Percentiles rank a stretch among this genome's conserved stretches.
Evolutionary conservation across 2,113 vertebrate species (phyloP).

Genomic region (Zeus faber): DNA sequence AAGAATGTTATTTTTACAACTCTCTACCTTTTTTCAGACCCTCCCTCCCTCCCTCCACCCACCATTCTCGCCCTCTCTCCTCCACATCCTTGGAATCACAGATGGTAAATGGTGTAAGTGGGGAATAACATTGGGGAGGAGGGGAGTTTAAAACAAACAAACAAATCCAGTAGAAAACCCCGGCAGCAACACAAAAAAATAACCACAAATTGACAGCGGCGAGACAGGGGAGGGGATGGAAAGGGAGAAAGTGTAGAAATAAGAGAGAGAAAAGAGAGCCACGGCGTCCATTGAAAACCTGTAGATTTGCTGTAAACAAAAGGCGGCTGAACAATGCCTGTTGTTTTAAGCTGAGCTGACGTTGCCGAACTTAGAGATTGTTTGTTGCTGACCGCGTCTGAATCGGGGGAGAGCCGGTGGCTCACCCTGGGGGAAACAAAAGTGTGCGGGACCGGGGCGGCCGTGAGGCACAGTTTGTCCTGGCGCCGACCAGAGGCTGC

Average conservation of each 20-base stretch:
- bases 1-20: constrained; percentile 70
- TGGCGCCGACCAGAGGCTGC: constrained; percentile 22
- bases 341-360: constrained; percentile 76
- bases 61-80: constrained; percentile 14
- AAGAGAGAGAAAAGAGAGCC: constrained; percentile 24
- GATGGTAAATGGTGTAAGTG: neutral
- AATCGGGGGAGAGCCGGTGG: constrained; percentile 49
- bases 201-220: constrained; percentile 26
- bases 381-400: constrained; percentile 74
- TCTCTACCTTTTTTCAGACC: constrained; percentile 37
- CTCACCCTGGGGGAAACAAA: constrained; percentile 40
- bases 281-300: constrained; percentile 54
- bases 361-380: constrained; percentile 71
- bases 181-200: constrained; percentile 39
- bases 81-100: constrained; percentile 41
- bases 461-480: neutral
- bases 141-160: constrained; percentile 1
- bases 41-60: neutral
- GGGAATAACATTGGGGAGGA: neutral
- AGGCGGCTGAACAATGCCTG: constrained; percentile 60
- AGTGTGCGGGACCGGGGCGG: constrained; percentile 35
- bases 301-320: constrained; percentile 68
- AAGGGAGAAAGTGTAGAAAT: constrained; percentile 23
- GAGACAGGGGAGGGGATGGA: too few species aligned
- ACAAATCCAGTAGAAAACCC: too few species aligned